Conservation (phyloP, 2,113 vertebrate species). For the Phasianus colchicus region DNA sequence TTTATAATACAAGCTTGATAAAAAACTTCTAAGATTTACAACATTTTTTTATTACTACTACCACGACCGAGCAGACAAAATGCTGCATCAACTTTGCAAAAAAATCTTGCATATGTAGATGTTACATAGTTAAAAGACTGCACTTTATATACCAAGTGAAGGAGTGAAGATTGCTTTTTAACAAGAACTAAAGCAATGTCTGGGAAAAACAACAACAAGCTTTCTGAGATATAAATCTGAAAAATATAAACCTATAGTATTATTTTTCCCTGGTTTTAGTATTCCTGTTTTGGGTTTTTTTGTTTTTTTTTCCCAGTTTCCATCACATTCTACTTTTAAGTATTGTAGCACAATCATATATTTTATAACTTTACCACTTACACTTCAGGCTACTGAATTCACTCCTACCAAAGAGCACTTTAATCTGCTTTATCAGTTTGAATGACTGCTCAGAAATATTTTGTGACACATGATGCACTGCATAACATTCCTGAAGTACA, state of each 20-base stretch:
- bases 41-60: not conserved
- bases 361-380: not conserved
- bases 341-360: not conserved
- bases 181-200: not conserved
- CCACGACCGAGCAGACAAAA: fast-evolving
- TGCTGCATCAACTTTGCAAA: not conserved
- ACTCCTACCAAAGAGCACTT: not conserved
- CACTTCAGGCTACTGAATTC: not conserved
- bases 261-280: not conserved
- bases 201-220: not conserved
- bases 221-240: not conserved
- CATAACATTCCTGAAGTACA: not conserved
- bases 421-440: not conserved
- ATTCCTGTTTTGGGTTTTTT: not conserved
- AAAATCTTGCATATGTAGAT: not conserved
- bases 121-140: not conserved
- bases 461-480: not conserved
- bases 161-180: fast-evolving
- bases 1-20: not conserved
- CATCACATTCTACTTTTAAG: not conserved
- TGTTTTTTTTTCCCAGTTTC: not conserved
- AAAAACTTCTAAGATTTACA: not conserved
- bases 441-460: not conserved
- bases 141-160: not conserved
- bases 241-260: not conserved